Conservation (phyloP, 2,888 invertebrate genomes). For the Hermaeophaga mercurialis region DNA sequence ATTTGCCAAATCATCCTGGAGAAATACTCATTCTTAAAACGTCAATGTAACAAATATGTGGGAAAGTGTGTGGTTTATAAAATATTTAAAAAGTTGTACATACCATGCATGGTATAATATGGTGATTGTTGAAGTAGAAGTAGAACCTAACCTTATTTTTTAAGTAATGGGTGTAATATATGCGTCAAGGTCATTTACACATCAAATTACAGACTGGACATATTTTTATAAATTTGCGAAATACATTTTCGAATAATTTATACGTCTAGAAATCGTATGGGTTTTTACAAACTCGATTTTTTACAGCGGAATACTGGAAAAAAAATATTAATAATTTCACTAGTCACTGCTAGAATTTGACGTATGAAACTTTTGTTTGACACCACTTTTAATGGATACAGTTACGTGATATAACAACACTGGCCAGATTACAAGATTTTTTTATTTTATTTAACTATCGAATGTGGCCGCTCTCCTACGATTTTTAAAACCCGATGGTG, state of each 20-base stretch:
- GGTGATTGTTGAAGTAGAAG: constrained; percentile 52
- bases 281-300: not conserved
- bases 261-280: constrained; percentile 18
- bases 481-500: constrained; percentile 10
- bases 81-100: constrained; percentile 47
- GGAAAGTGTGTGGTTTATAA: constrained; percentile 36
- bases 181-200: constrained; percentile 56
- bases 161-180: constrained; percentile 57
- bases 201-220: constrained; percentile 34
- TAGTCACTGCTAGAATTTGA: constrained; percentile 40
- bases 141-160: constrained; percentile 57
- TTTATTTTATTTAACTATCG: constrained; percentile 6
- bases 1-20: constrained; percentile 23
- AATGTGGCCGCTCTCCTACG: not conserved
- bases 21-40: constrained; percentile 10
- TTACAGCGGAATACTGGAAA: constrained; percentile 24
- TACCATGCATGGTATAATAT: constrained; percentile 56
- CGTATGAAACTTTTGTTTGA: constrained; percentile 41
- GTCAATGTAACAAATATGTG: constrained; percentile 30
- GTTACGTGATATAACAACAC: constrained; percentile 43
- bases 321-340: constrained; percentile 40
- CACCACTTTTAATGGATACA: constrained; percentile 38
- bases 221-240: constrained; percentile 18
- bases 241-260: constrained; percentile 1
- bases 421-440: constrained; percentile 29